A percentile compares a stretch with the other conserved stretches of the same genome.
Conservation (phyloP, 2,888 invertebrate genomes). For the Lasioglossum villosulum region DNA sequence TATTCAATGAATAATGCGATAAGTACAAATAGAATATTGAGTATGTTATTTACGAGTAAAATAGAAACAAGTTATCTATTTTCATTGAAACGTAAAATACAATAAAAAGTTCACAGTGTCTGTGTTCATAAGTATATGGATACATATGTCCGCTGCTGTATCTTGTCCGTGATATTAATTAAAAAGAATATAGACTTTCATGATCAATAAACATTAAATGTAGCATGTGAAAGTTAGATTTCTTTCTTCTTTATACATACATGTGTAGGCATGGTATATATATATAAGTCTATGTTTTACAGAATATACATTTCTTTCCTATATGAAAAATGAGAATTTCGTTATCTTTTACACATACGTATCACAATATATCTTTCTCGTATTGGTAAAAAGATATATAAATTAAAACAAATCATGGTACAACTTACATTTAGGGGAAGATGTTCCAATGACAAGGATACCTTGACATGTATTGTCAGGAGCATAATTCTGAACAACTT, state of each 20-base stretch:
- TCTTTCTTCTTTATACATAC: constrained; percentile 50
- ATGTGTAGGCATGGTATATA: constrained; percentile 44
- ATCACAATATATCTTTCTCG: constrained; percentile 58
- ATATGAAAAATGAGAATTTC: constrained; percentile 58
- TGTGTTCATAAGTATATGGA: no score
- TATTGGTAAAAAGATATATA: constrained; percentile 47
- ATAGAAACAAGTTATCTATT: no score
- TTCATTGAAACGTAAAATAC: no score
- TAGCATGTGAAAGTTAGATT: constrained; percentile 72
- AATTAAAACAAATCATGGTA: constrained; percentile 35
- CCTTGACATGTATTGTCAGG: neutral
- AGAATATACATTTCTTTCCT: constrained; percentile 72
- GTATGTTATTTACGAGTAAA: no score
- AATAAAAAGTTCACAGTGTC: no score
- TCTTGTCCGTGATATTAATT: no score
- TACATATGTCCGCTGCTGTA: no score
- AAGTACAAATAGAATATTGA: no score
- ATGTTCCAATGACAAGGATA: neutral
- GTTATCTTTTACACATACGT: constrained; percentile 42
- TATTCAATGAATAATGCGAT: no score
- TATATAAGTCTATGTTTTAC: constrained; percentile 75
- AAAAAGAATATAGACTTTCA: neutral
- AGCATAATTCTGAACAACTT: neutral
- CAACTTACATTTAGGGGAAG: neutral
- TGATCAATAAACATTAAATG: constrained; percentile 39